phyloP scores from a whole-genome alignment of 2,113 vertebrate species.

The Brachypodius melanocephalos region DNA sequence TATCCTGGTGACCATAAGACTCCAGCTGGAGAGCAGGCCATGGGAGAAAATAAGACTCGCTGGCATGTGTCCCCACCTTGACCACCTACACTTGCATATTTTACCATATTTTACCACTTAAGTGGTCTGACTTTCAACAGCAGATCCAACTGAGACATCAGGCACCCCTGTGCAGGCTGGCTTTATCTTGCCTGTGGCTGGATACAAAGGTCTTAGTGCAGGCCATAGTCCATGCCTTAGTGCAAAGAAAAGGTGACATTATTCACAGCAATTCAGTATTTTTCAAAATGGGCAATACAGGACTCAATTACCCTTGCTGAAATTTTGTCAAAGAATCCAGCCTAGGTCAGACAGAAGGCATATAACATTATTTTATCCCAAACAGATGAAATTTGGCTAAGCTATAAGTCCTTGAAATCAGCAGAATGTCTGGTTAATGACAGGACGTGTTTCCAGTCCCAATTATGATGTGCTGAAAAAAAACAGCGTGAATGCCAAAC shows the following conservation, averaged over 20 bases:
- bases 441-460: background rate
- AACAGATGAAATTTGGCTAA: background rate
- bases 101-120: background rate
- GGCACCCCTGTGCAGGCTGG: background rate
- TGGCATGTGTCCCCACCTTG: background rate
- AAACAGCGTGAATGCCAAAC: background rate
- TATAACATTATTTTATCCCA: background rate
- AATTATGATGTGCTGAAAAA: background rate
- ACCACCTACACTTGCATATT: background rate
- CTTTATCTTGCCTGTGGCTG: background rate
- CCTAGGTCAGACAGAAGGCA: background rate
- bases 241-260: background rate
- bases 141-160: background rate
- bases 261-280: background rate
- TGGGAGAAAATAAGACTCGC: background rate
- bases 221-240: background rate
- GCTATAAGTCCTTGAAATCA: background rate
- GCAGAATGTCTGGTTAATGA: conserved; percentile 9
- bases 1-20: background rate
- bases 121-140: background rate
- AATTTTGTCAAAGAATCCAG: background rate
- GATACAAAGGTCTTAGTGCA: background rate
- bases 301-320: background rate
- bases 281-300: background rate
- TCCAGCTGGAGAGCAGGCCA: background rate